Base-by-base conservation (phyloP, 2,113 vertebrate species). In the Nanorana parkeri region DNA sequence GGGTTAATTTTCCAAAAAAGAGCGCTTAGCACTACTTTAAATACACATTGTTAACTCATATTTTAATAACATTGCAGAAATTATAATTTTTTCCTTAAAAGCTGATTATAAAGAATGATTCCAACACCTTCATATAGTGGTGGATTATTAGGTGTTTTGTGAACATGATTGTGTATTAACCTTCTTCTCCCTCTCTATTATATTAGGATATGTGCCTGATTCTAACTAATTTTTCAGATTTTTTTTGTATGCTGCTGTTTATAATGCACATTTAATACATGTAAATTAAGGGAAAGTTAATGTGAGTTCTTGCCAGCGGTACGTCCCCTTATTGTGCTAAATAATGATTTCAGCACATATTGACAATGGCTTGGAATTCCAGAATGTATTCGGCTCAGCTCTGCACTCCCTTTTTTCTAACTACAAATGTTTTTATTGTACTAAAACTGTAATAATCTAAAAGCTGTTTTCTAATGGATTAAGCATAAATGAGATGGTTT, bases 401-500 rank as follows among this genome's bases (percentile, higher is more conserved):
- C 32, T 15, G 29, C 80, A 67, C 41, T 83, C 54, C 51, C 61
- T 75, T 81, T 81, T 81, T 81, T 81, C 67, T 66, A 75, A 36
- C 69, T 56, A 75, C 65, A 81, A 81, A 81, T 74, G 71, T 81
- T 81, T 81, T 75, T 64, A 76, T 76, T 76, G 36, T 64, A 83
- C 54, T 83, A 83, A 68, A 83, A 83, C 76, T 83, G 72, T 68
- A 75, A 68, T 83, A 28, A 63, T 56, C 71, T 76, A 68, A 83
- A 83, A 68, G 80, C 72, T 51, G 72, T 55, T 68, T 81, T 83
- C 52, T 75, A 83, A 76, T 83, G 80, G 72, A 76, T 83, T 83
- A 68, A 7, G 72, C 29, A 32, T 68, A 68, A 83, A 76, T 83
- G 71, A 76, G 80, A 83, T 76, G 52, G 63, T 58, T 76, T 68